A percentile compares a stretch with the other conserved stretches of the same genome.
Evolutionary conservation across 2,797 vertebrate genomes (phyloP).

Genomic region (Arrhamphus sclerolepis): DNA sequence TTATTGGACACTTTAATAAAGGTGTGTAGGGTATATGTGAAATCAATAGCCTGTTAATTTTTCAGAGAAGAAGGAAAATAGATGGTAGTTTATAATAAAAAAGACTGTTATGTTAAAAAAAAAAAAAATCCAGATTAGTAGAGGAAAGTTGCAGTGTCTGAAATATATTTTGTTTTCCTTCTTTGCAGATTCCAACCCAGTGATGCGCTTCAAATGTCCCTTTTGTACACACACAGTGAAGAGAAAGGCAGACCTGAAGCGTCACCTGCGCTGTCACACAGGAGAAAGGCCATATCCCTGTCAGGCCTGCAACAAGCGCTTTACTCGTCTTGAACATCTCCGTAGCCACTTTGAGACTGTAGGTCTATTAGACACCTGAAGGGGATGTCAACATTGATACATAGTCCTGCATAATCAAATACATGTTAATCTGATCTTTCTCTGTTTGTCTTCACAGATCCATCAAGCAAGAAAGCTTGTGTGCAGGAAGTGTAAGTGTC

Average conservation of each 20-base stretch:
- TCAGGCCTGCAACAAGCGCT: slow-evolving; percentile 95
- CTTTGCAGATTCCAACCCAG: slow-evolving; percentile 86
- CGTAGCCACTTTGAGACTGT: slow-evolving; percentile 98
- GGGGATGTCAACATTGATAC: background rate
- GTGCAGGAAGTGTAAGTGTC: slow-evolving; percentile 95
- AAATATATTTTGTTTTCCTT: slow-evolving; percentile 17
- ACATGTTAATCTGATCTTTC: too few species aligned
- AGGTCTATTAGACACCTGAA: slow-evolving; percentile 11
- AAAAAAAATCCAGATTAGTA: background rate
- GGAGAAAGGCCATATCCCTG: slow-evolving; percentile 96
- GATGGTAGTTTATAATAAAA: background rate
- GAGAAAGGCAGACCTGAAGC: slow-evolving; percentile 95
- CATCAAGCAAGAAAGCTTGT: slow-evolving; percentile 97
- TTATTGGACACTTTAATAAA: slow-evolving; percentile 86
- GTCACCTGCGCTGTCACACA: slow-evolving; percentile 95
- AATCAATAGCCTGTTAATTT: background rate
- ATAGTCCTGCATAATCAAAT: too few species aligned
- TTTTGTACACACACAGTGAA: slow-evolving; percentile 98
- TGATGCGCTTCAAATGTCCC: slow-evolving; percentile 95
- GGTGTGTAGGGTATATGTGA: slow-evolving; percentile 71
- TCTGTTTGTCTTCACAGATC: slow-evolving; percentile 79
- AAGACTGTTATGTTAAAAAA: background rate
- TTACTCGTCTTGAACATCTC: slow-evolving; percentile 94
- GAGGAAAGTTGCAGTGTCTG: slow-evolving; percentile 7
- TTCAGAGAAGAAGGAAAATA: slow-evolving; percentile 15